Conservation (phyloP, 1,140 invertebrate species). For the Tetragnatha versicolor region DNA sequence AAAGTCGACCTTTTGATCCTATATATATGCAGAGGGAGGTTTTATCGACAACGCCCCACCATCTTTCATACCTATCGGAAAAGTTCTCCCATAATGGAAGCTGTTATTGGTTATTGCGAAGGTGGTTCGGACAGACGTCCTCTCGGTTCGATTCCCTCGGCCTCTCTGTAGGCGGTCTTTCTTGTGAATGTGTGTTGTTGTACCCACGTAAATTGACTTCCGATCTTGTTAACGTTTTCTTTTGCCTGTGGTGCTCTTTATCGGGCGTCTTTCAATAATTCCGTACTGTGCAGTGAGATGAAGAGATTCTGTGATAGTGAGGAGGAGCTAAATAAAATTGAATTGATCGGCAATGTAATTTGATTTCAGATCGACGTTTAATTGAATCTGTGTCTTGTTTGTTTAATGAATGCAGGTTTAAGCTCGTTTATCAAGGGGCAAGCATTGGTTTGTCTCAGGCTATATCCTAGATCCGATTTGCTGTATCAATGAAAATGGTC, state of each 20-base stretch:
- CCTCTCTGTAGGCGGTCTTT: not conserved
- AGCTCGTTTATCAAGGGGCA: too few relatives aligned
- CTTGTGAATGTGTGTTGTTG: not conserved
- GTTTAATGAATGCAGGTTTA: too few relatives aligned
- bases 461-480: too few relatives aligned
- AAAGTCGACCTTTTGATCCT: constrained; percentile 14
- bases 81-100: constrained; percentile 19
- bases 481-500: too few relatives aligned
- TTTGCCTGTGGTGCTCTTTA: not conserved
- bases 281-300: not conserved
- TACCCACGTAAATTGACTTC: constrained; percentile 2
- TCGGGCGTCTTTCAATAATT: not conserved
- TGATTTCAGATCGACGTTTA: too few relatives aligned
- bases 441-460: too few relatives aligned
- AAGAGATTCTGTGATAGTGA: too few relatives aligned
- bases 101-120: constrained; percentile 41
- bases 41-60: constrained; percentile 15
- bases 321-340: too few relatives aligned
- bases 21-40: not conserved
- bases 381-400: too few relatives aligned
- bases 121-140: not conserved
- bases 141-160: not conserved
- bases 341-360: too few relatives aligned
- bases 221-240: constrained; percentile 28
- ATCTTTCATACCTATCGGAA: constrained; percentile 6